These are phyloP conservation scores for Zaprionus ornatus DNA, from an alignment of 1,140 invertebrate species.

Conservation along the genomic window DNA sequence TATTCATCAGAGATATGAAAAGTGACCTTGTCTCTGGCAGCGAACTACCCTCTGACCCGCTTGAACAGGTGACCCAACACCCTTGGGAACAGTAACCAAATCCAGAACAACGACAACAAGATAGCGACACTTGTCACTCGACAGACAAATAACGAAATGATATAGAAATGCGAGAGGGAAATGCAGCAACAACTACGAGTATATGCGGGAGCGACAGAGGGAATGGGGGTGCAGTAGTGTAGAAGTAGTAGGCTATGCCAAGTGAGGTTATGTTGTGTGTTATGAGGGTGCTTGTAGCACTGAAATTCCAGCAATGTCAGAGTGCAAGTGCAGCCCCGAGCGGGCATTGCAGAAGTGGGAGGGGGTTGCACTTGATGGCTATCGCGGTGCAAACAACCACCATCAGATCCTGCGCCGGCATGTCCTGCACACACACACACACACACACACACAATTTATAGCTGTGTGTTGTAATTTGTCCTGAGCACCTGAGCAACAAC, in stretches of 20 bases:
- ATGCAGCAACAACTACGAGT: constrained; percentile 47
- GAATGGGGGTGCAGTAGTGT: constrained; percentile 11
- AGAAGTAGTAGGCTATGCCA: too few species aligned
- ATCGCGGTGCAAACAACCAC: constrained; percentile 72
- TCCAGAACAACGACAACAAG: constrained; percentile 28
- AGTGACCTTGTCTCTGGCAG: neutral
- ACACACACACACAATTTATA: constrained; percentile 21
- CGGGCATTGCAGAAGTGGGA: constrained; percentile 4
- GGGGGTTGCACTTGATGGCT: constrained; percentile 50
- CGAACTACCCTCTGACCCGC: constrained; percentile 9
- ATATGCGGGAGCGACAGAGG: constrained; percentile 33
- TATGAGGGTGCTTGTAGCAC: constrained; percentile 30
- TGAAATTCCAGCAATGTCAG: neutral
- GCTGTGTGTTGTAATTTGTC: constrained; percentile 34
- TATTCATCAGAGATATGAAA: neutral
- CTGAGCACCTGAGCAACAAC: constrained; percentile 28
- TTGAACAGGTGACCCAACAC: constrained; percentile 29
- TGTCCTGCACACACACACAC: constrained; percentile 24
- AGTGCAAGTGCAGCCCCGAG: constrained; percentile 47
- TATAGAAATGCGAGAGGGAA: constrained; percentile 63
- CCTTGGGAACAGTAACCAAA: constrained; percentile 48
- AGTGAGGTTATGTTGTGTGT: neutral
- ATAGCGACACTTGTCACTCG: constrained; percentile 60
- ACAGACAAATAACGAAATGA: constrained; percentile 74
- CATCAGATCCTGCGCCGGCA: constrained; percentile 53